phyloP scores from a whole-genome alignment of 2,113 vertebrate species.

The Pholis gunnellus region DNA sequence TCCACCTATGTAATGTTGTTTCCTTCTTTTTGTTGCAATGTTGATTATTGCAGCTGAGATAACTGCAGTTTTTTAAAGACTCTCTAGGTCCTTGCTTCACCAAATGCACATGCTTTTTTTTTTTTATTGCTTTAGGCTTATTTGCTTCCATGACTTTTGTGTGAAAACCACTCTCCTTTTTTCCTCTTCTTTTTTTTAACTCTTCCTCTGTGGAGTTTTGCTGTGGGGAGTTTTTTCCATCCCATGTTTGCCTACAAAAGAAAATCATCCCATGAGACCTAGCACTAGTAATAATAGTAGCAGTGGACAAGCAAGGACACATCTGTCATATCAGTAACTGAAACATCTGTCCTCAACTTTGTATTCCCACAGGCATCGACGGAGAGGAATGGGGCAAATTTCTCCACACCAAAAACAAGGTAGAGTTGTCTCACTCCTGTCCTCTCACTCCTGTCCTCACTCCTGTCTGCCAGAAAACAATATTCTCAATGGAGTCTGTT shows the following conservation, averaged over 20 bases:
- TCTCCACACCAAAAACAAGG: conserved; percentile 99
- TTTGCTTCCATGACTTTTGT: conserved; percentile 35
- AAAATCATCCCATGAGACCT: conserved; percentile 43
- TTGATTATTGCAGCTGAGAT: conserved; percentile 19
- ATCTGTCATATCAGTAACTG: conserved; percentile 36
- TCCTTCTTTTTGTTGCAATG: conserved; percentile 12
- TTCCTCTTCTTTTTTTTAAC: neutral
- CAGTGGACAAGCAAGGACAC: conserved; percentile 28
- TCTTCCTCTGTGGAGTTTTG: conserved; percentile 35
- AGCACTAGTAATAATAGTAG: conserved; percentile 42
- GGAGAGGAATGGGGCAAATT: conserved; percentile 99
- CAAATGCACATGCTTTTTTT: conserved; percentile 25
- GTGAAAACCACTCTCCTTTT: conserved; percentile 23
- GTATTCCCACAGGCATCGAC: conserved; percentile 88
- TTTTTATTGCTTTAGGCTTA: conserved; percentile 25
- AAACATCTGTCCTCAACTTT: conserved; percentile 40
- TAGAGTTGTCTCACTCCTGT: conserved; percentile 65
- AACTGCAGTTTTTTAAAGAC: neutral
- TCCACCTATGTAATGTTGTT: conserved; percentile 22
- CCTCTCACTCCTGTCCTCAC: neutral
- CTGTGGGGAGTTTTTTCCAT: conserved; percentile 43
- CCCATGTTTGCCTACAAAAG: conserved; percentile 29
- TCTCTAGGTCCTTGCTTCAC: conserved; percentile 14
- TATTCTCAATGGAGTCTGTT: neutral
- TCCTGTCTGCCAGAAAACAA: conserved; percentile 6